These are phyloP conservation scores for Trichopoda pennipes DNA, from an alignment of 2,888 invertebrate genomes.

Conservation along the genomic window DNA sequence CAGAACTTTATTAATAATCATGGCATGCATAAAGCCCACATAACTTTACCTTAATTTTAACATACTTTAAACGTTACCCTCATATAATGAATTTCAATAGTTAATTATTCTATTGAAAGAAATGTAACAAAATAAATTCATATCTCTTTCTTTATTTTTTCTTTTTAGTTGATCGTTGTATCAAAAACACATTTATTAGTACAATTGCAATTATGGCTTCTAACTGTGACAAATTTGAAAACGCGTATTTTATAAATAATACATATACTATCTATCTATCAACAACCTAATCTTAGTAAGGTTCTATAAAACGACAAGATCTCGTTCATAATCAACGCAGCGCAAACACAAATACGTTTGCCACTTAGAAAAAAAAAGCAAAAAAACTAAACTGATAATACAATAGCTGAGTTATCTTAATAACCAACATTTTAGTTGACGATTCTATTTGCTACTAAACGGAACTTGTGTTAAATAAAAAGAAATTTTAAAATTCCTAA, in stretches of 20 bases:
- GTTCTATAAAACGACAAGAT: constrained; percentile 18
- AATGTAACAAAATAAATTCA: too few relatives aligned
- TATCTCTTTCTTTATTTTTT: background rate
- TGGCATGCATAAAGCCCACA: too few relatives aligned
- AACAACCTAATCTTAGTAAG: constrained; percentile 8
- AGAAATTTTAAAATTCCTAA: constrained; percentile 5
- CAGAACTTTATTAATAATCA: too few relatives aligned
- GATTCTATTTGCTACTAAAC: constrained; percentile 55
- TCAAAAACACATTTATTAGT: constrained; percentile 3
- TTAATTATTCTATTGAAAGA: too few relatives aligned
- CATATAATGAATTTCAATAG: too few relatives aligned
- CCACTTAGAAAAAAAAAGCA: constrained; percentile 30
- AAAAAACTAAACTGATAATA: constrained; percentile 26
- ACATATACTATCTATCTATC: constrained; percentile 19
- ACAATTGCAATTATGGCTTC: constrained; percentile 26
- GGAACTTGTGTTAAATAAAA: constrained; percentile 37
- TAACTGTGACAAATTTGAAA: constrained; percentile 70
- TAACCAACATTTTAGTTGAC: constrained; percentile 53
- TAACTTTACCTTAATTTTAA: too few relatives aligned
- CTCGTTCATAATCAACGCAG: constrained; percentile 1
- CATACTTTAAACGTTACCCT: too few relatives aligned
- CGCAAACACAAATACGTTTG: too few relatives aligned
- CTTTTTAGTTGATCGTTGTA: background rate
- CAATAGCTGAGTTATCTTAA: constrained; percentile 52
- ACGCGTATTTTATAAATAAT: constrained; percentile 69